These are phyloP conservation scores for Silurus asotus DNA, from an alignment of 2,113 vertebrate genomes.

Conservation along the genomic window DNA sequence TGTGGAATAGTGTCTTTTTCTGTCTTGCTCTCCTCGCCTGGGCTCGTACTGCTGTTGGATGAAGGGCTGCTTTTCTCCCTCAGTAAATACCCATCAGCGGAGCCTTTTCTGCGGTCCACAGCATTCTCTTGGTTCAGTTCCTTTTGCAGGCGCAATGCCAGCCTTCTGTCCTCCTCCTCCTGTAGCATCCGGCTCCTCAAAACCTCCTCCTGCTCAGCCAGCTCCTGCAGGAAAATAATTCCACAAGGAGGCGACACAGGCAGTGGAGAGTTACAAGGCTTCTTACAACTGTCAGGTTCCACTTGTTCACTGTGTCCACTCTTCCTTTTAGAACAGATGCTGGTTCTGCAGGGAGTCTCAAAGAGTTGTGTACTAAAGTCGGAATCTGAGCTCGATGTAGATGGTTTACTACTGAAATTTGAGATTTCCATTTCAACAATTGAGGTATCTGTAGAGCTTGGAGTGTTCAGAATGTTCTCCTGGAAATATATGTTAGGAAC, in stretches of 20 bases:
- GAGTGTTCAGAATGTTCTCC: slow-evolving; percentile 65
- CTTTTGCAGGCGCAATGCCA: slow-evolving; percentile 84
- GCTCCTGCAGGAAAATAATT: slow-evolving; percentile 53
- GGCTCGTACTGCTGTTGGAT: slow-evolving; percentile 5
- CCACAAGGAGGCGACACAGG: neutral
- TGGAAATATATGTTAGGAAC: slow-evolving; percentile 22
- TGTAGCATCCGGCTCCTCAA: slow-evolving; percentile 75
- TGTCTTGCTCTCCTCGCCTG: neutral
- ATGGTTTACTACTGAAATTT: slow-evolving; percentile 27
- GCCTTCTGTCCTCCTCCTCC: slow-evolving; percentile 82
- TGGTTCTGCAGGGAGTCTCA: neutral
- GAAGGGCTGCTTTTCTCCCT: slow-evolving; percentile 60
- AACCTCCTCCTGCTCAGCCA: slow-evolving; percentile 71
- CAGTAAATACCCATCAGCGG: slow-evolving; percentile 79
- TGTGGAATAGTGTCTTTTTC: neutral
- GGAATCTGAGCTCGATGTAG: neutral
- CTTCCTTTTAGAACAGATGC: slow-evolving; percentile 59
- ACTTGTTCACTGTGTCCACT: slow-evolving; percentile 7
- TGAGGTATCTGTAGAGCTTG: neutral
- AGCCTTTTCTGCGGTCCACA: slow-evolving; percentile 81
- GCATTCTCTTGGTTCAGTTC: slow-evolving; percentile 76
- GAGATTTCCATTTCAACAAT: neutral
- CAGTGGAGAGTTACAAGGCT: neutral
- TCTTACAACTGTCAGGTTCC: slow-evolving; percentile 13
- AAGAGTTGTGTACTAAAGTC: neutral